Evolutionary conservation across 2,888 invertebrate species (phyloP).

Genomic region (Tiliacea aurago): DNA sequence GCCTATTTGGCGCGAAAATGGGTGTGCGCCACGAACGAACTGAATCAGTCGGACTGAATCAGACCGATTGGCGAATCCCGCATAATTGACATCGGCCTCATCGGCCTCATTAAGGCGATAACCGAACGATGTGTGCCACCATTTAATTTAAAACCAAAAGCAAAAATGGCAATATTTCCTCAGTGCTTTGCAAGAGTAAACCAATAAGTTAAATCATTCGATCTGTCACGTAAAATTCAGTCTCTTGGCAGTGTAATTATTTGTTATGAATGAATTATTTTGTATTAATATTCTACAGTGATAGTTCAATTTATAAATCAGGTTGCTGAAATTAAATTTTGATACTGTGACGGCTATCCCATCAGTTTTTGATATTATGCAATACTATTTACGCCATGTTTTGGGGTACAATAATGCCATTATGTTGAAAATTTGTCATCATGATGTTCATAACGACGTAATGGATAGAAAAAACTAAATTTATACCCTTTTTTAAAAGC

Average conservation of each 20-base stretch:
- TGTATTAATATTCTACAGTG: conserved; percentile 43
- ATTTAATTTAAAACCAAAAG: not conserved
- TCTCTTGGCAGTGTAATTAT: conserved; percentile 29
- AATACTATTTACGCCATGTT: not conserved
- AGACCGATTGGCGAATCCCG: too few species aligned
- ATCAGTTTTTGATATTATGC: conserved; percentile 40
- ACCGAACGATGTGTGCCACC: too few species aligned
- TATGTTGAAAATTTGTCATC: not conserved
- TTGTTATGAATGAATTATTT: conserved; percentile 50
- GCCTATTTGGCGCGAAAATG: too few species aligned
- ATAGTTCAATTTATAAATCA: conserved; percentile 50
- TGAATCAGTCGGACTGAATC: too few species aligned
- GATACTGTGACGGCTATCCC: conserved; percentile 18
- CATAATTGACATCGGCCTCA: too few species aligned
- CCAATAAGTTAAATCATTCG: conserved; percentile 11
- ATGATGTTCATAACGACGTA: not conserved
- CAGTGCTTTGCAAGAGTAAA: not conserved
- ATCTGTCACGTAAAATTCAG: conserved; percentile 1
- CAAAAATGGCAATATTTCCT: not conserved
- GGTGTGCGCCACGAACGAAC: too few species aligned
- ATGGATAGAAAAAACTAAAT: too few species aligned
- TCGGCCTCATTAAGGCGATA: too few species aligned
- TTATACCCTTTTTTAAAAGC: too few species aligned
- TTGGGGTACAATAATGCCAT: not conserved
- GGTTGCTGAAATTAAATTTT: conserved; percentile 52